Base-by-base conservation (phyloP, 1,140 invertebrate genomes). In the Oedothorax gibbosus region DNA sequence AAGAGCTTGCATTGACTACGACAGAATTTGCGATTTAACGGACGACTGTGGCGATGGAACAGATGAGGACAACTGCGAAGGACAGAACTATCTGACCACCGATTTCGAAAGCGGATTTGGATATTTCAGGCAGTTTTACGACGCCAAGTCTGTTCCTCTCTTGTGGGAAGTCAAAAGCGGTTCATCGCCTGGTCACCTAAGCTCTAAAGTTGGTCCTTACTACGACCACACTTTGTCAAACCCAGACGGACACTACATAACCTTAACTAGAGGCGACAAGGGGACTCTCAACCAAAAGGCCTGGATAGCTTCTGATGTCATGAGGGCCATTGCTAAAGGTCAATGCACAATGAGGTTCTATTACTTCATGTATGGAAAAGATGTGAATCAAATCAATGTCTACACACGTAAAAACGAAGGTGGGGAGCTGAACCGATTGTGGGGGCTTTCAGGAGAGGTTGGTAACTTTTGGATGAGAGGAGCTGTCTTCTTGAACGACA, bases 41-140 rank as follows among this genome's bases (percentile, higher is more conserved):
- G 88, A 90, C 84, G 90, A 91, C 76, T 91, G 91, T 86, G 88
- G 89, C 5, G 90, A 91, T 86, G 86, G 86, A 49, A 87, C 87
- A 73, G 91, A 91, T 88, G 91, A 91, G 85, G 54, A 83, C 5
- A 80, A 78, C 12, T 89, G 88, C 84, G 50, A 60, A 7, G 7
- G 2, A 7, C 51, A 83, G 7, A 35, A 82, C 18, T 51, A 35
- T 49, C 53, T 71, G 7, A 72, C 9, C 57, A 35, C 62, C 2
- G 57, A 85, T 21, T 87, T 87, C 50, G 86, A 87, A 85, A 76
- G 69, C n/a, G 83, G 77, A 0, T 49, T 68, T 7, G 76, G 69
- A 7, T 10, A 82, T 20, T 87, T 87, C 54, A 35, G 2, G 2
- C 53, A 56, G 21, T 15, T 18, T 68, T 76, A 14, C 10, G 49